Evolutionary conservation across 2,888 invertebrate species (phyloP), one percentile per base, ranked within the genome.

Genomic region (Hemicrepidius hirtus): DNA sequence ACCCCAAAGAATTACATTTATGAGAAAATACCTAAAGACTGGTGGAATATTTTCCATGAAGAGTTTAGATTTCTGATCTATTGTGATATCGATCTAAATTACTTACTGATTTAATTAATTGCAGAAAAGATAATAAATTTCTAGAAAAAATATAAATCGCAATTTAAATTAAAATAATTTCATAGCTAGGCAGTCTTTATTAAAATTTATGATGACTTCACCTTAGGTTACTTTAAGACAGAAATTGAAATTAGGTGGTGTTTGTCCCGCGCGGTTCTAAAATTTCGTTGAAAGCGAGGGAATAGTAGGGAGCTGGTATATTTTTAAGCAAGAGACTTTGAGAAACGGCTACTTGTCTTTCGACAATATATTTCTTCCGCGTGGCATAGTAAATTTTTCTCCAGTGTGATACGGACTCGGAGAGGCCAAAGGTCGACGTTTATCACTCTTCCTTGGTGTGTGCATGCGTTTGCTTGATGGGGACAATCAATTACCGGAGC

Each of bases 381-480:
- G 28, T n/a, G 60, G 60, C 41, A 60, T 60, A 60, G 44, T 60
- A 60, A 49, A 68, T 59, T 49, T 67, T 59, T 67, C 49, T 60
- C 41, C 46, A 68, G 46, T 68, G 49, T 68, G 60, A 68, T 68
- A 41, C 50, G 50, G 41, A 62, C 49, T 62, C 28, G 66, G 63
- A 50, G 60, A 72, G 72, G 72, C 75, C 71, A 69, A 71, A 75
- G 69, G 75, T 71, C 71, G 72, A 68, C 74, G 77, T 75, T 74
- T 74, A 75, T 77, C 75, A 75, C 72, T 73, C 72, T 73, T 59
- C 44, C 72, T 59, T 46, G 57, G 65, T 63, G 70, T 74, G 67
- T 77, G 74, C 75, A 77, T 77, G 74, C 71, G 73, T 75, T 75
- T 74, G 74, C 70, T 74, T 74, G 74, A 77, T 72, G 74, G 73